A percentile compares a stretch with the other conserved stretches of the same genome.
phyloP scores from a whole-genome alignment of 2,113 vertebrate species.

The Platycercus adscitus region DNA sequence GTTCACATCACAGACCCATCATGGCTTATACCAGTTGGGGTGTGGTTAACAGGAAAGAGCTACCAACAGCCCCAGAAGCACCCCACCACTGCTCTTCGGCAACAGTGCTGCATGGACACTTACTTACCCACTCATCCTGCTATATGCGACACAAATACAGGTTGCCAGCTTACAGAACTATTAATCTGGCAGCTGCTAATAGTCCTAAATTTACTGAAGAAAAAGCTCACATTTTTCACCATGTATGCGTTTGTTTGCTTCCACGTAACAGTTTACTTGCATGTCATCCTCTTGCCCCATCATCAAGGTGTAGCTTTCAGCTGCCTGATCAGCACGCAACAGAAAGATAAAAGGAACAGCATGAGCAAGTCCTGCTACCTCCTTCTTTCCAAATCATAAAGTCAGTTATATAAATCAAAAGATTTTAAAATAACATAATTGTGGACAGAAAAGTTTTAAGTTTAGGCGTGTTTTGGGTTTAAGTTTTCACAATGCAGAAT shows the following conservation, averaged over 20 bases:
- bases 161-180: not conserved
- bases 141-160: not conserved
- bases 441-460: not conserved
- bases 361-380: not conserved
- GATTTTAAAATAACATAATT: not conserved
- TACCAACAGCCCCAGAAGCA: not conserved
- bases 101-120: not conserved
- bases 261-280: not conserved
- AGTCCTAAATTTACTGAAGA: not conserved
- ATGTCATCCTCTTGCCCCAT: not conserved
- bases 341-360: not conserved
- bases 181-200: not conserved
- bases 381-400: not conserved
- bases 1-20: not conserved
- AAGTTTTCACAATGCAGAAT: not conserved
- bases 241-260: not conserved
- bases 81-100: not conserved
- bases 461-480: not conserved
- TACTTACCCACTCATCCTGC: not conserved
- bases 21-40: not conserved
- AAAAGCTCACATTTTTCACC: not conserved
- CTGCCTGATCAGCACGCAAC: not conserved
- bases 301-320: not conserved
- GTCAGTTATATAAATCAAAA: not conserved
- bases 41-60: not conserved